Conservation (phyloP, 2,113 vertebrate species). For the Panthera leo region DNA sequence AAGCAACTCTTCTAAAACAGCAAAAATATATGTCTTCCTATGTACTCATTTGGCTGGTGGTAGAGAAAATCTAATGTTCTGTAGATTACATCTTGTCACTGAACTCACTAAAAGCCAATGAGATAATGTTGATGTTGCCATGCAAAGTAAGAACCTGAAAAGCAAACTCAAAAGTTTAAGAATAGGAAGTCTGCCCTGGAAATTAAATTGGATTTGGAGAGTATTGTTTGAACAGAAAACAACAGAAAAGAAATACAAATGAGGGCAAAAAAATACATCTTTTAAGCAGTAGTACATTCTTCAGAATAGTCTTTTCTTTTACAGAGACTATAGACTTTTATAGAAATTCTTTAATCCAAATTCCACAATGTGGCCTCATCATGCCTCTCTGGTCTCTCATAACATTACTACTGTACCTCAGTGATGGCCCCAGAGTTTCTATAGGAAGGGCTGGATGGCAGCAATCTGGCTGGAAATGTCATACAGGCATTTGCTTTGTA, state of each 20-base stretch:
- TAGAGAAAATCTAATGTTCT: slow-evolving; percentile 13
- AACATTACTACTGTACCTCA: neutral
- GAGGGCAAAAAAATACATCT: neutral
- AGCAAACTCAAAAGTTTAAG: slow-evolving; percentile 37
- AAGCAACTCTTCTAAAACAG: slow-evolving; percentile 11
- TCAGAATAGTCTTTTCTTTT: neutral
- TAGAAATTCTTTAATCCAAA: neutral
- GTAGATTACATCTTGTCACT: neutral
- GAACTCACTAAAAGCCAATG: slow-evolving; percentile 56
- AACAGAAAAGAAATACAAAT: slow-evolving; percentile 33
- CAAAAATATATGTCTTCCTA: slow-evolving; percentile 13
- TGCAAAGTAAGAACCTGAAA: slow-evolving; percentile 48
- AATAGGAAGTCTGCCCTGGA: neutral
- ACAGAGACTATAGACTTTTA: neutral
- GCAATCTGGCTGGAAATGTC: neutral
- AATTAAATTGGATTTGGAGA: slow-evolving; percentile 27
- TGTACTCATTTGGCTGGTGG: neutral
- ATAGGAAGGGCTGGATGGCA: neutral
- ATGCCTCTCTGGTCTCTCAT: neutral
- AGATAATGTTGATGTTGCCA: slow-evolving; percentile 36
- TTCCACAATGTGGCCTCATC: neutral
- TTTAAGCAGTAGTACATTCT: neutral
- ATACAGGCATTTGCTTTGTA: neutral
- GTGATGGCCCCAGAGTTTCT: neutral
- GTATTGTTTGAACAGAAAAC: slow-evolving; percentile 36